Evolutionary conservation across 2,888 invertebrate genomes (phyloP), one percentile per base, ranked within the genome.

Genomic region (Galerucella pusilla): DNA sequence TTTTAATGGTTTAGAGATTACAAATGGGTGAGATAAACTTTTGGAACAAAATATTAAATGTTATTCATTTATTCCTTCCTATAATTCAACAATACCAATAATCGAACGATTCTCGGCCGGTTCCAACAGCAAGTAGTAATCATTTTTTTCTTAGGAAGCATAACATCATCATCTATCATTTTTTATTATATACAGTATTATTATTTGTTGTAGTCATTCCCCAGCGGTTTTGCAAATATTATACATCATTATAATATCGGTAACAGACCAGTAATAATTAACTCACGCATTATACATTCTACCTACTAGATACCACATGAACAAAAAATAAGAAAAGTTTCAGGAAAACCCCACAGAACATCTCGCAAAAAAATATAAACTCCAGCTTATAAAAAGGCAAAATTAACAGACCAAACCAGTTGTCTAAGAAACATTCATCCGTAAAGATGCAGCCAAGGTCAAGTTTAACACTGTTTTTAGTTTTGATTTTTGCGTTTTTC

Each of bases 371-470:
- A 45, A 42, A 45, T 16, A 16, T 11, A 25, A 14, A 16, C 16
- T 16, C 16, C 16, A 16, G 57, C 66, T 46, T 75, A 75, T 75
- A 75, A 63, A 75, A 52, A 42, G n/a, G 12, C 49, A 20, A 20
- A 65, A 14, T 20, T 7, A 9, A 54, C 54, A 45, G 16, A 61
- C 46, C 5, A 54, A 68, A 68, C 45, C 71, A 75, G 75, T 75
- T 46, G 46, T 63, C 20, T 14, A 63, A 67, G 67, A 66, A 74
- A 16, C 54, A 35, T 16, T 4, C 16, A 60, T 46, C 20, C n/a
- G 46, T 42, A 63, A 75, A 73, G 73, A 60, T 75, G n/a, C 54
- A 46, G 52, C 57, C 54, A n/a, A 49, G 57, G 52, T 63, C 64
- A 16, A 67, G 49, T 68, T 52, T 16, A 49, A 67, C 68, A n/a